Base-by-base conservation (phyloP, 2,113 vertebrate species). In the Todiramphus chloris region DNA sequence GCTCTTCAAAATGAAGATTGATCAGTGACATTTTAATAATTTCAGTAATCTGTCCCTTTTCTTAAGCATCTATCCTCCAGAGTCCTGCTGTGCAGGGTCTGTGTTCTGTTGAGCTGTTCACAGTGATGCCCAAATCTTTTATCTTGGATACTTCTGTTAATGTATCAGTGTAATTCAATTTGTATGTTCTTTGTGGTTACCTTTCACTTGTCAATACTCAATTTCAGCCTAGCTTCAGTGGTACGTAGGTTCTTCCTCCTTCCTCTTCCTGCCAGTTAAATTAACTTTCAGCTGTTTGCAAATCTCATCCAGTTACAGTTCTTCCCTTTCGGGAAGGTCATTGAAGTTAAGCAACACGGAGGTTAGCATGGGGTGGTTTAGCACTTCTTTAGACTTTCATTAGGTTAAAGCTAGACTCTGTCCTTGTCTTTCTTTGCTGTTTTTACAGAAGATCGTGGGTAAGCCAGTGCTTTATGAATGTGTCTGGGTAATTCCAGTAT, bases 21-120 rank as follows among this genome's bases (percentile, higher is more conserved):
- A 48, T 83, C 60, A 41, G 37, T 63, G 48, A 33, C 24, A 70
- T 81, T 87, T 93, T 93, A 90, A 89, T 95, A 84, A 78, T 92
- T 95, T 89, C 6, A 27, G 4, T 64, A 53, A 31, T 44, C 35
- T 80, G 17, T 55, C 60, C 48, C 31, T 79, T 76, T 84, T 79
- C 62, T 76, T 48, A 63, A 78, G 46, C 46, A 23, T 70, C 72
- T 68, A 6, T 92, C 31, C 37, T 23, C 13, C 10, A 12, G 50
- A 72, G 37, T 43, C 44, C 68, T 81, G 50, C 85, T 92, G 41
- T 60, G 46, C 73, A 21, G 41, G 5, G 20, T 58, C 44, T 2
- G 0, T 60, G 43, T 78, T 92, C 44, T 69, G 3, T 28, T 67
- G 82, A 86, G 27, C 62, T 19, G 46, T 55, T 90, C 59, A 21